Conservation (phyloP, 2,888 invertebrate species). For the Horisme vitalbata region DNA sequence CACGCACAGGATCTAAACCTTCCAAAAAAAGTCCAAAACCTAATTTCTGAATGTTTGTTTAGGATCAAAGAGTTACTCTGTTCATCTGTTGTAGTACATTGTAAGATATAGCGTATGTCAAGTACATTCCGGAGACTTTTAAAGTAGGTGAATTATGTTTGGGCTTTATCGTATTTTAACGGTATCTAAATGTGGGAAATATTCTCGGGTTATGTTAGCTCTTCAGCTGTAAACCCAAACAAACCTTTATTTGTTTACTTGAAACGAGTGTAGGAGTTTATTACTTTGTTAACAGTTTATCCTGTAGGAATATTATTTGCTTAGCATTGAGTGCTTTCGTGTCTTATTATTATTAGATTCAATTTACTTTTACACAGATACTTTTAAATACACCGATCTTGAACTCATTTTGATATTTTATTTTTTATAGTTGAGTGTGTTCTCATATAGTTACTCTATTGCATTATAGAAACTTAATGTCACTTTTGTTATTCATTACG, state of each 20-base stretch:
- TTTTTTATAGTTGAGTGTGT: no score
- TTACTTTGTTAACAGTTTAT: conserved; percentile 32
- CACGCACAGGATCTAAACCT: not conserved
- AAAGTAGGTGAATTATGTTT: no score
- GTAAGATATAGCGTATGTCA: no score
- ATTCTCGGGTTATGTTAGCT: conserved; percentile 5
- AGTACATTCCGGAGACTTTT: not conserved
- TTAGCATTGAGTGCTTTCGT: no score
- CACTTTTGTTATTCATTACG: no score
- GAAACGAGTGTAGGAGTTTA: conserved; percentile 43
- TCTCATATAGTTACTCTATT: no score
- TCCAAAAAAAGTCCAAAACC: not conserved
- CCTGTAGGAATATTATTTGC: conserved; percentile 16
- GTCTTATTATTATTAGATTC: no score
- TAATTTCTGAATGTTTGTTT: not conserved
- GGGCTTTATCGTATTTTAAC: not conserved
- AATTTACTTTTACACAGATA: no score
- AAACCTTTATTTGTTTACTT: conserved; percentile 40
- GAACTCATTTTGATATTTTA: no score
- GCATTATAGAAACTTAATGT: no score
- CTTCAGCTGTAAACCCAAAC: conserved; percentile 6
- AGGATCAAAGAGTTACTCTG: not conserved
- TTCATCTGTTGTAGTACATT: no score
- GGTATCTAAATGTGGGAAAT: not conserved
- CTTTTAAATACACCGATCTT: no score